phyloP scores from a whole-genome alignment of 1,140 invertebrate genomes.

The Drosophila auraria region DNA sequence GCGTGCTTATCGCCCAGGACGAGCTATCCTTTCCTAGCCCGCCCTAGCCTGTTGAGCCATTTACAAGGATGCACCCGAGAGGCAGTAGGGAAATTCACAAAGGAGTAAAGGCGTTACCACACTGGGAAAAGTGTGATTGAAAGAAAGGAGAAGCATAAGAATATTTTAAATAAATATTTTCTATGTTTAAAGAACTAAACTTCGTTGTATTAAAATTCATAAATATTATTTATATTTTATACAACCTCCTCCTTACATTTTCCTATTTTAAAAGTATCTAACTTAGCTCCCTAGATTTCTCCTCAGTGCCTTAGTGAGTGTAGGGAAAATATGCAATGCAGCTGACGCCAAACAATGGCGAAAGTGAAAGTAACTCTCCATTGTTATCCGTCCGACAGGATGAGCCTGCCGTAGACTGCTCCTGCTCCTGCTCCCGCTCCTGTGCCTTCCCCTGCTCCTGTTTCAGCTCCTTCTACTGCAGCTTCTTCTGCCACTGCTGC shows the following conservation, averaged over 20 bases:
- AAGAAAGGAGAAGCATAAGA: no score
- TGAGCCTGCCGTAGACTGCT: conserved; percentile 36
- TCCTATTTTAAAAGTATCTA: rapidly evolving
- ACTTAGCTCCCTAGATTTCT: not conserved
- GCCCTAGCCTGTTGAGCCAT: conserved; percentile 57
- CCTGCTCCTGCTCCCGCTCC: conserved; percentile 13
- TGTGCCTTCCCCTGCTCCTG: not conserved
- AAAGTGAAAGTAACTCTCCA: conserved; percentile 78
- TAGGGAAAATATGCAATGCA: conserved; percentile 56
- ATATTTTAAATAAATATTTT: no score
- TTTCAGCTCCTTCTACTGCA: conserved; percentile 4
- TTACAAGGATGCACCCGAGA: conserved; percentile 25
- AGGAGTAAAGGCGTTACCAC: not conserved
- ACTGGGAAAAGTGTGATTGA: not conserved
- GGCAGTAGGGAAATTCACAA: not conserved
- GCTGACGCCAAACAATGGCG: conserved; percentile 57
- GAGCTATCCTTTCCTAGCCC: conserved; percentile 20
- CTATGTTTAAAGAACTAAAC: no score
- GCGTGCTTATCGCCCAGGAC: conserved; percentile 37
- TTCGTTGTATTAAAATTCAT: no score
- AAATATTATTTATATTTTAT: not conserved
- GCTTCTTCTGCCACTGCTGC: conserved; percentile 15
- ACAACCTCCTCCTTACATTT: not conserved
- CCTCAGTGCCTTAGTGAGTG: conserved; percentile 21
- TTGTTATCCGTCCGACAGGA: conserved; percentile 64